Base-by-base conservation (phyloP, 2,888 invertebrate species). In the Hipparchia sbordonii region DNA sequence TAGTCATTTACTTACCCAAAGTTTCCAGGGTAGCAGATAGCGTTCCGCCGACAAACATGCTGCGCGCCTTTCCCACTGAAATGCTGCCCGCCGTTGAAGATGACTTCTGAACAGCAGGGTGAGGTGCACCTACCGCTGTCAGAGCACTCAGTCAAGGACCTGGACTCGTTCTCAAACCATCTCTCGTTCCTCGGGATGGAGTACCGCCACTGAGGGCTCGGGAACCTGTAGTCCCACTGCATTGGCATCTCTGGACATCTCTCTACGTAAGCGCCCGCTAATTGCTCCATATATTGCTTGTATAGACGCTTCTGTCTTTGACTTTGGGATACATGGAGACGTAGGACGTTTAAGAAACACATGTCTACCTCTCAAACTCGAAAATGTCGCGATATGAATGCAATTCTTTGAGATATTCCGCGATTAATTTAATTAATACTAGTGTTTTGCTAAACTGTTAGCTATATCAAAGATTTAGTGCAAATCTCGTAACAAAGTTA, bases 321-420 rank as follows among this genome's bases (percentile, higher is more conserved):
- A 72, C 86, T 92, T 77, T 95, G 94, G 13, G 92, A 91, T 57
- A 95, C 93, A 77, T 95, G 95, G 46, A 95, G 83, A 7, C 95
- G 91, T 60, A 95, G 79, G 63, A 95, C 92, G 83, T 95, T 95
- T 13, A 95, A 85, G 81, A 95, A 94, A 83, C 95, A 95, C 95
- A 95, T 95, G 81, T 88, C 91, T 57, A 85, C 75, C 75, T 78
- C 76, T 48, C 78, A 8, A 9, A 56, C 7, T 56, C 57, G 48
- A 13, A 12, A 39, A 45, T 8, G 9, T 48, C 39, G 23, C 67
- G 10, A 13, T 7, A 6, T 7, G 6, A 4, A n/a, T 59, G 10
- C 33, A 23, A 23, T 59, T 33, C 10, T 57, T 23, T 57, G 23
- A 23, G 8, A 13, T 13, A 57, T 57, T 23, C 13, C 57, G 23